These are phyloP conservation scores for Drosophila nigricruria DNA, from an alignment of 2,888 invertebrate species.

Conservation along the genomic window DNA sequence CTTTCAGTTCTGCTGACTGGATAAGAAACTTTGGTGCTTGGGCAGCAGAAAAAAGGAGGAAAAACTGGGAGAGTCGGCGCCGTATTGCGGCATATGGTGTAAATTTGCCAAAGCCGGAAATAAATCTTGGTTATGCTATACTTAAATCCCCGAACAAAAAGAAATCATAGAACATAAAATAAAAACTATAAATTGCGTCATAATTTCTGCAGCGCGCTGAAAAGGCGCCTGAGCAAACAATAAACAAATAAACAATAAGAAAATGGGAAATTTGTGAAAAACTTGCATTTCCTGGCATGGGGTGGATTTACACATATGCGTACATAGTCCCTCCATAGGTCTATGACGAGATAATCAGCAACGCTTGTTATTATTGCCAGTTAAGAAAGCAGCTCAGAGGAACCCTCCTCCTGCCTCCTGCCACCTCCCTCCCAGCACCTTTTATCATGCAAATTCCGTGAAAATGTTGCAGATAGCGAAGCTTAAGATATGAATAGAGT, in stretches of 20 bases:
- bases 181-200: constrained; percentile 80
- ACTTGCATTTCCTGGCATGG: constrained; percentile 49
- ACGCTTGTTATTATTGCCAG: constrained; percentile 49
- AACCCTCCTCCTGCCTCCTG: constrained; percentile 26
- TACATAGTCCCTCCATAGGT: neutral
- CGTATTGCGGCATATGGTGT: constrained; percentile 63
- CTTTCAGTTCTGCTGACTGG: constrained; percentile 28
- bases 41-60: constrained; percentile 50
- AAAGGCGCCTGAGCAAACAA: constrained; percentile 56
- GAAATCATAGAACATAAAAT: constrained; percentile 40
- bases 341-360: constrained; percentile 59
- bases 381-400: constrained; percentile 3
- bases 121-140: constrained; percentile 80
- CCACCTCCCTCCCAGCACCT: constrained; percentile 17
- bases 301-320: constrained; percentile 22
- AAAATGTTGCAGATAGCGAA: constrained; percentile 15
- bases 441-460: constrained; percentile 49
- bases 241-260: constrained; percentile 18
- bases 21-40: constrained; percentile 32
- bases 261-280: constrained; percentile 51
- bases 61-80: constrained; percentile 32
- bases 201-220: constrained; percentile 60
- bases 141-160: constrained; percentile 61
- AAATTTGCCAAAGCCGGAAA: constrained; percentile 75
- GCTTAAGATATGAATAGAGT: constrained; percentile 22